phyloP scores from a whole-genome alignment of 1,140 invertebrate genomes.

The Wasmannia auropunctata region DNA sequence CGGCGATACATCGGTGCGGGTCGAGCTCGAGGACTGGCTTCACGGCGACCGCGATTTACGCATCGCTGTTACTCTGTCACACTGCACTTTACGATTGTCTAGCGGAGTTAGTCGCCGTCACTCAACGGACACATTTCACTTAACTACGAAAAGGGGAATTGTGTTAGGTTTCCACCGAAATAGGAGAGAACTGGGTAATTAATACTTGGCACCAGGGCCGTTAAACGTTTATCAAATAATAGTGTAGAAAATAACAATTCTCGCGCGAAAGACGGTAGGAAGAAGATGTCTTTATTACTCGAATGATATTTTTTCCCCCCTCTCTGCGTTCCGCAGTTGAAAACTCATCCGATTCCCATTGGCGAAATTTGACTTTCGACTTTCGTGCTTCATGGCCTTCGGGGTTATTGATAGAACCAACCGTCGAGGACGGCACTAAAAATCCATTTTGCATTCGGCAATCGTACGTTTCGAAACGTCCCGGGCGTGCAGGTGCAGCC shows the following conservation, averaged over 20 bases:
- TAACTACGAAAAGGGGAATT: conserved; percentile 70
- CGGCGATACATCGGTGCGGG: conserved; percentile 82
- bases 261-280: not conserved
- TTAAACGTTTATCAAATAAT: not conserved
- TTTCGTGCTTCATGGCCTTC: conserved; percentile 85
- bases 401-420: conserved; percentile 84
- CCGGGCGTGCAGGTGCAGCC: conserved; percentile 13
- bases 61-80: conserved; percentile 79
- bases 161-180: conserved; percentile 72
- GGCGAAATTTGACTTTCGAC: conserved; percentile 62
- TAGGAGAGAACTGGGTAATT: not conserved
- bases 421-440: conserved; percentile 79
- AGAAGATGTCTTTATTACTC: conserved; percentile 9
- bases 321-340: not conserved
- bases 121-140: conserved; percentile 75
- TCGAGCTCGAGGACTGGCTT: conserved; percentile 82
- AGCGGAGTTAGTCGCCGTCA: conserved; percentile 74
- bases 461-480: conserved; percentile 75
- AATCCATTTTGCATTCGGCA: conserved; percentile 85
- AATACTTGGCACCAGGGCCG: no score
- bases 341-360: not conserved
- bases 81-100: conserved; percentile 70
- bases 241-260: not conserved
- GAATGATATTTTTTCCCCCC: not conserved
- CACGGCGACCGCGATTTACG: conserved; percentile 81